Evolutionary conservation across 23 tunicate genomes (phyloP), one percentile per base, ranked within the genome.

Genomic region (Styela clava): DNA sequence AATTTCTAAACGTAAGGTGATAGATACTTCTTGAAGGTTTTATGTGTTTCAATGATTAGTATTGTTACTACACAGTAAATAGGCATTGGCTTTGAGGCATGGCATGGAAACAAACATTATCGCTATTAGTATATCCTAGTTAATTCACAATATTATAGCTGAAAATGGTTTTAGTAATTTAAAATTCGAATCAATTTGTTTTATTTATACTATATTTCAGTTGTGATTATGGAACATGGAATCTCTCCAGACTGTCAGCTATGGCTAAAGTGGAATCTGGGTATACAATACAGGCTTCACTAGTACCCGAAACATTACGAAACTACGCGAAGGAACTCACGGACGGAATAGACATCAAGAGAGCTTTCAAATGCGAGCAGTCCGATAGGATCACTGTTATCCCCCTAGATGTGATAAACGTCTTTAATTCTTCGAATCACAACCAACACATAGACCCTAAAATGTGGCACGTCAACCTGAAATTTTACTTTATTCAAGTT

Each of bases 201-300:
- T n/a, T n/a, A n/a, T n/a, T n/a, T n/a, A n/a, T n/a, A n/a, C 56
- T 44, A 63, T 18, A 33, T 62, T 84, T 69, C 35, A 87, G 86
- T 5, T 87, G 91, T 56, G 91, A 87, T 32, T 52, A 51, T 23
- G 91, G 91, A 34, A 82, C 85, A 71, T 87, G 91, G 91, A 73
- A 84, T 24, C 30, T 87, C 52, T 64, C 25, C 21, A 52, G 30
- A 27, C 44, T 87, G 18, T 82, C 85, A 31, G 72, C 52, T 16
- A 24, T 69, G 52, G 35, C 36, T 24, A 35, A 87, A 62, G 73
- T 78, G 34, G 24, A 24, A 25, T 27, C 30, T 19, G 32, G 26
- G 0, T 27, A 44, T 1, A 21, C 37, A 22, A 27, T 76, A 52
- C 65, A 76, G 0, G 78, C 79, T 16, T n/a, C 68, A 2, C 2